These are phyloP conservation scores for Agrilus planipennis DNA, from an alignment of 1,140 invertebrate species.

Conservation along the genomic window DNA sequence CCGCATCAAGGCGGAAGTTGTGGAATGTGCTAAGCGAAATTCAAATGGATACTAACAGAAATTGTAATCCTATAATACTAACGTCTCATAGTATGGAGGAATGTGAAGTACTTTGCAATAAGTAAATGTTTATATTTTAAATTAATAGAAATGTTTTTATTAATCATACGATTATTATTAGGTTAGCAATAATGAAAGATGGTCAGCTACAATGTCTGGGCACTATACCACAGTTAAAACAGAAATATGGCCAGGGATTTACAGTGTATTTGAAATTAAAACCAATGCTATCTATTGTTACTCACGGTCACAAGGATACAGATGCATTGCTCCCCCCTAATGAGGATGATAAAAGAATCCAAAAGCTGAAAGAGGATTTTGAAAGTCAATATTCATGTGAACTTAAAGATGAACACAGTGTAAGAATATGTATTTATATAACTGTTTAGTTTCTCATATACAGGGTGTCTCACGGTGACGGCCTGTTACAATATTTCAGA, in stretches of 20 bases:
- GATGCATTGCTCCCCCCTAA: too few relatives aligned
- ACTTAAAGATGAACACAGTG: not conserved
- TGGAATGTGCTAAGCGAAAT: conserved; percentile 46
- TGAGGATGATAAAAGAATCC: not conserved
- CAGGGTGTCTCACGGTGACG: too few relatives aligned
- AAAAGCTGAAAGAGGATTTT: not conserved
- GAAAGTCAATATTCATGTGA: not conserved
- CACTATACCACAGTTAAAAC: conserved; percentile 37
- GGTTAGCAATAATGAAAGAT: conserved; percentile 71
- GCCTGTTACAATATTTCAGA: too few relatives aligned
- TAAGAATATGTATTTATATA: too few relatives aligned
- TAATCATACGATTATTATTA: conserved; percentile 13
- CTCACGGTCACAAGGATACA: too few relatives aligned
- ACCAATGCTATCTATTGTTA: not conserved
- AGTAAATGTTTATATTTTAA: too few relatives aligned
- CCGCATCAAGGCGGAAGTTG: conserved; percentile 48
- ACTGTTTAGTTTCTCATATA: too few relatives aligned
- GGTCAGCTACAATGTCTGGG: conserved; percentile 50
- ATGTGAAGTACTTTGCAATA: conserved; percentile 64
- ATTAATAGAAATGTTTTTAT: too few relatives aligned
- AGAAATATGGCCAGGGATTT: conserved; percentile 35
- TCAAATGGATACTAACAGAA: conserved; percentile 29
- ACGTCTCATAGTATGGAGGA: conserved; percentile 76
- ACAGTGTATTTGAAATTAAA: conserved; percentile 35
- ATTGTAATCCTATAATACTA: conserved; percentile 40